phyloP scores from a whole-genome alignment of 1,140 invertebrate genomes.

The Pygmarrhopalites habei region DNA sequence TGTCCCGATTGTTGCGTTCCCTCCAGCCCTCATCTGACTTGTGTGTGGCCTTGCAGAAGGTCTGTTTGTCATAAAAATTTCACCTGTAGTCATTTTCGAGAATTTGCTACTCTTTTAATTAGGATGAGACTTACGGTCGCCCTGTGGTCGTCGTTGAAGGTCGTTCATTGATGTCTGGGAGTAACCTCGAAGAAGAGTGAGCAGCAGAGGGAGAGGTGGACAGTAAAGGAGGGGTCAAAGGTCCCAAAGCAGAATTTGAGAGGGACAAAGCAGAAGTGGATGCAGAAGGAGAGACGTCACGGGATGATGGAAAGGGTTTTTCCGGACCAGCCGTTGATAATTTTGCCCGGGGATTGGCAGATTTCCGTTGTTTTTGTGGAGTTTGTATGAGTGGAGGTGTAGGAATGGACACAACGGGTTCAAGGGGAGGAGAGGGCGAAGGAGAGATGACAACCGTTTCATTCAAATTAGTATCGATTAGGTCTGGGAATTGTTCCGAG shows the following conservation, averaged over 20 bases:
- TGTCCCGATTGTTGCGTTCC: conserved; percentile 89
- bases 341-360: not conserved
- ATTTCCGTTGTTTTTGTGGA: not conserved
- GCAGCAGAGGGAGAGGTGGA: not conserved
- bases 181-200: not conserved
- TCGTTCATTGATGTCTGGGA: conserved; percentile 9
- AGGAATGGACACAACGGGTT: not conserved
- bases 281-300: not conserved
- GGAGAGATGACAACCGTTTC: conserved; percentile 1
- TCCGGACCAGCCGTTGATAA: too few relatives aligned
- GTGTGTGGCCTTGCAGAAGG: conserved; percentile 28
- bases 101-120: too few relatives aligned
- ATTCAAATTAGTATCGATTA: conserved; percentile 4
- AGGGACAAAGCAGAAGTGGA: not conserved
- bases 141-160: not conserved
- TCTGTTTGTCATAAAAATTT: not conserved
- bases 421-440: not conserved
- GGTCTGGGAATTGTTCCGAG: too few relatives aligned
- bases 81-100: too few relatives aligned
- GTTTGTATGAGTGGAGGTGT: not conserved
- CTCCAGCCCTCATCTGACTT: conserved; percentile 18
- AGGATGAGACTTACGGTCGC: too few relatives aligned
- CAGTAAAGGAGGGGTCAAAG: not conserved
- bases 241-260: not conserved
- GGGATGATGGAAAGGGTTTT: too few relatives aligned